A percentile compares a stretch with the other conserved stretches of the same genome.
Conservation (phyloP, 1,140 invertebrate species). For the Doryteuthis pealeii region DNA sequence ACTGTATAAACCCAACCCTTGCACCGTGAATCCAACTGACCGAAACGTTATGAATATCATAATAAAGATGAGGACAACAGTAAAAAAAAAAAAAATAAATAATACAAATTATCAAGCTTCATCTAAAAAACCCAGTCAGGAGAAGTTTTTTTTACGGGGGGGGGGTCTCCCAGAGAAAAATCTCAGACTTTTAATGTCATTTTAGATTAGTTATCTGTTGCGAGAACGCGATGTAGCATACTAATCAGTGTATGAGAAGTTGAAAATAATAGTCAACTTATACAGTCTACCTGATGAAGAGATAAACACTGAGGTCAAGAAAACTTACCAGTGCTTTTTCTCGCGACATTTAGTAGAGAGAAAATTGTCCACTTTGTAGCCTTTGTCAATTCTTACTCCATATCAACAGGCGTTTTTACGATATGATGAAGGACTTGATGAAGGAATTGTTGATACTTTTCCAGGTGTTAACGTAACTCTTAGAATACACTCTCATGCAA, state of each 20-base stretch:
- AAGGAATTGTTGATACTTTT: background rate
- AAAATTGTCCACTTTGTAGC: background rate
- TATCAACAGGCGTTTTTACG: background rate
- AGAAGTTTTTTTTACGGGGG: background rate
- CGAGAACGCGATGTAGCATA: background rate
- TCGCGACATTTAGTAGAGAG: background rate
- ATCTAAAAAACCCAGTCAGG: background rate
- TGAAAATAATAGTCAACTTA: background rate
- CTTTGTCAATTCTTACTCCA: background rate
- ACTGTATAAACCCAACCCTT: background rate
- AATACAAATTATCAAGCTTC: too few relatives aligned
- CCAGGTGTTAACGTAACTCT: constrained; percentile 2
- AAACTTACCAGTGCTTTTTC: background rate
- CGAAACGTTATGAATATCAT: background rate
- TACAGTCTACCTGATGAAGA: constrained; percentile 3
- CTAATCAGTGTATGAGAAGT: background rate
- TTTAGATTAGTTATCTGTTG: constrained; percentile 8
- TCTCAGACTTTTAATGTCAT: background rate
- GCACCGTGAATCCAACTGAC: background rate
- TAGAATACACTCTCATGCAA: too few relatives aligned
- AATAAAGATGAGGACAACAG: too few relatives aligned
- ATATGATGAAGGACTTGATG: too few relatives aligned
- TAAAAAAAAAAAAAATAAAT: too few relatives aligned
- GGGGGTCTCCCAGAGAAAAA: background rate
- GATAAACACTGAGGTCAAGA: constrained; percentile 1